Percentiles rank a stretch among this genome's conserved stretches.
phyloP scores from a whole-genome alignment of 2,113 vertebrate genomes.

The Nanorana parkeri region DNA sequence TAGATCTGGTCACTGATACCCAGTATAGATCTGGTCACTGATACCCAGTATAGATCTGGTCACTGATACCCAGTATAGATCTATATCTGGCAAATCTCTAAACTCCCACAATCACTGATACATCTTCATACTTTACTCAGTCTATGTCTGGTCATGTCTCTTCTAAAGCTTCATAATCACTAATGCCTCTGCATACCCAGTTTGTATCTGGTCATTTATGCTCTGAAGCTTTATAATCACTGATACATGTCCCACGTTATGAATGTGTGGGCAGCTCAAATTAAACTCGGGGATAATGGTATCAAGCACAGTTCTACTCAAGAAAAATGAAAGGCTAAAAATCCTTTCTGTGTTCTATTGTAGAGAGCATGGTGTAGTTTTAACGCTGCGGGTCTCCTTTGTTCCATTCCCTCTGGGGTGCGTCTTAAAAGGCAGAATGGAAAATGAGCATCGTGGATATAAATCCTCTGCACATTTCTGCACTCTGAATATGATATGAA shows the following conservation, averaged over 20 bases:
- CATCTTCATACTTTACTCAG: too few species aligned
- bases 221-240: conserved; percentile 14
- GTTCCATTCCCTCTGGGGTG: conserved; percentile 54
- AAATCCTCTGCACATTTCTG: conserved; percentile 49
- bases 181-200: too few species aligned
- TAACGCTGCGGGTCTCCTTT: conserved; percentile 49
- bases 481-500: conserved; percentile 53
- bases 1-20: not conserved
- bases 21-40: too few species aligned
- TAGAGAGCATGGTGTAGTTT: conserved; percentile 30
- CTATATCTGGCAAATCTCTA: too few species aligned
- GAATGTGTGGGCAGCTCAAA: conserved; percentile 23
- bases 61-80: too few species aligned
- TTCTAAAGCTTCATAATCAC: too few species aligned
- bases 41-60: too few species aligned
- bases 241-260: conserved; percentile 15
- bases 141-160: too few species aligned
- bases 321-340: conserved; percentile 41
- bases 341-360: conserved; percentile 28
- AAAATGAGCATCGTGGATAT: conserved; percentile 50
- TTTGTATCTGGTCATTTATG: conserved; percentile 5
- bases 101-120: too few species aligned
- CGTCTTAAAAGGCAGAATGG: conserved; percentile 55
- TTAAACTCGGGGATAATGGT: conserved; percentile 38
- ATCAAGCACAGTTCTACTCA: conserved; percentile 8